These are phyloP conservation scores for Asbolus verrucosus DNA, from an alignment of 1,140 invertebrate species.

Conservation along the genomic window DNA sequence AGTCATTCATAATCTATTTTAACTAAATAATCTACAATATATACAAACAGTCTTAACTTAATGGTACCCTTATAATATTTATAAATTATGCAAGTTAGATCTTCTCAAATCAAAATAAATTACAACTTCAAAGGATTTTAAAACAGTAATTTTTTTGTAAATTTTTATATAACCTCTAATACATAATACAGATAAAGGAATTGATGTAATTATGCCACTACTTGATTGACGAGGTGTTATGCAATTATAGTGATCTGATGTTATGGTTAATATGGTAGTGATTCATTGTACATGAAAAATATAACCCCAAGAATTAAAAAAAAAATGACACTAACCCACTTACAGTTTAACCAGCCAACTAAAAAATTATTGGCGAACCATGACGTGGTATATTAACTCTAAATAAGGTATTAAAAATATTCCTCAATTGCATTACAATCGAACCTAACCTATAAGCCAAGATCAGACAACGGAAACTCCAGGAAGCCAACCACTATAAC, in stretches of 20 bases:
- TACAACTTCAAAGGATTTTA: background rate
- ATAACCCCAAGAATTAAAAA: slow-evolving; percentile 2
- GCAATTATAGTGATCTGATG: background rate
- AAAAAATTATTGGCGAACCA: slow-evolving; percentile 16
- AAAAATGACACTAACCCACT: slow-evolving; percentile 16
- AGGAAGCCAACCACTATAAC: slow-evolving; percentile 59
- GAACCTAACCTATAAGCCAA: slow-evolving; percentile 11
- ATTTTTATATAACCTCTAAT: slow-evolving; percentile 22
- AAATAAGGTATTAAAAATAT: background rate
- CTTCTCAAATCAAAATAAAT: slow-evolving; percentile 11
- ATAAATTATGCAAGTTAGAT: slow-evolving; percentile 9
- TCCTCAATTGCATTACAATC: slow-evolving; percentile 4
- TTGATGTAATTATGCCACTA: slow-evolving; percentile 14
- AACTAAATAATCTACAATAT: slow-evolving; percentile 4
- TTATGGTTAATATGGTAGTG: background rate
- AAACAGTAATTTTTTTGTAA: slow-evolving; percentile 4
- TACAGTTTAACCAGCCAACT: slow-evolving; percentile 5
- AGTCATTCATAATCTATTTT: slow-evolving; percentile 17
- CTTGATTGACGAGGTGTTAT: background rate
- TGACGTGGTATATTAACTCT: background rate
- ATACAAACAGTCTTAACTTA: slow-evolving; percentile 35
- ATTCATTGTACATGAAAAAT: background rate
- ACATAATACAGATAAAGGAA: slow-evolving; percentile 20
- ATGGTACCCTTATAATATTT: slow-evolving; percentile 27
- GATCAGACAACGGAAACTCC: slow-evolving; percentile 51